Base-by-base conservation (phyloP, 2,888 invertebrate species). In the Calliphora vomitoria region DNA sequence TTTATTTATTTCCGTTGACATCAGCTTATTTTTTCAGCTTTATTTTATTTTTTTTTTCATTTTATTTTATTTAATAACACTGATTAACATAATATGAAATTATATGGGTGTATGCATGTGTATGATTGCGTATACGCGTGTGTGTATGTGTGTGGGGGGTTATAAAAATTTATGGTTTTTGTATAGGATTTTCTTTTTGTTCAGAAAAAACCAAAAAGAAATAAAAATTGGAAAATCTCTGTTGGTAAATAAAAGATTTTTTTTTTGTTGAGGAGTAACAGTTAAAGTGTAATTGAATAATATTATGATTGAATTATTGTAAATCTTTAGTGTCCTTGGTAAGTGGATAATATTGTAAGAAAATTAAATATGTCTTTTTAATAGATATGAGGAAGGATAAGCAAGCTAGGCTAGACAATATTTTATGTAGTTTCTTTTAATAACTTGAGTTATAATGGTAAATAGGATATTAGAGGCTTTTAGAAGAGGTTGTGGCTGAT, bases 1-100 rank as follows among this genome's bases (percentile, higher is more conserved):
- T 38, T 82, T 82, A 74, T 84, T 82, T 85, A 85, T 87, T 82
- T 87, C 82, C 82, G 87, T 79, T 87, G 85, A 85, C 85, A 82
- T 82, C 82, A 87, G 85, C 87, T 83, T 82, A 62, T 64, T 76
- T 69, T 74, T 25, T 62, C 20, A 60, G 20, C 69, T 69, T 69
- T 66, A 35, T 38, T 58, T 82, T 38, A 58, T 74, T n/a, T 75
- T 53, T 8, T 20, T 69, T 76, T 69, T 60, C 8, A 47, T 80
- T 64, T 72, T 13, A 75, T 72, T 87, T 76, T 84, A 68, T 82
- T 80, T 85, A 85, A 87, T 85, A 71, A 69, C 58, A 69, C 47
- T 58, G 87, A 87, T 87, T 85, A 87, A 85, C 79, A 82, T 85
- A 75, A 79, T 66, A 38, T 53, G 20, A 62, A 53, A 82, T 31